Base-by-base conservation (phyloP, 1,140 invertebrate species). In the Pomacea maculata region DNA sequence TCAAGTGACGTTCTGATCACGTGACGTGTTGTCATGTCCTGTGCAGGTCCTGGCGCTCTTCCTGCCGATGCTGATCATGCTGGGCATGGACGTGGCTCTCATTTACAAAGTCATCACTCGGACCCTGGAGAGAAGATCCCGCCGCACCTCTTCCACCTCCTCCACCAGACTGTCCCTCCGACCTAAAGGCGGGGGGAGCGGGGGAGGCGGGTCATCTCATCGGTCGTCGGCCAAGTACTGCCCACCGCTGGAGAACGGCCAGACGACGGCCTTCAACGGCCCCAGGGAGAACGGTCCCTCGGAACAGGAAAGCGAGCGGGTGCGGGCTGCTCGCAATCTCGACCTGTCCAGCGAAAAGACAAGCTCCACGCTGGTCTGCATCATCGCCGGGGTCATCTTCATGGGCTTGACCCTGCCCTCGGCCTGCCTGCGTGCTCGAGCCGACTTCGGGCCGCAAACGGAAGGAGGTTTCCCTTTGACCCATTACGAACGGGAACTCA, bases 371-470 rank as follows among this genome's bases (percentile, higher is more conserved):
- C 14, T 67, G 21, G 54, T 75, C 34, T 72, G 70, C 12, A 55
- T 75, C 25, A 34, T 75, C 21, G 25, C 72, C 17, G 79, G 79
- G 12, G 25, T 80, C 7, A 25, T 75, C 14, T 80, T 75, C 73
- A 68, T 80, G 19, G 64, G 8, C 11, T 73, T 80, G 21, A 75
- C 79, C 25, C 45, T 80, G 11, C 79, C 79, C 1, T 80, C 79
- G 12, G 54, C 64, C 14, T 75, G 54, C 61, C 72, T 80, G 6
- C 61, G 79, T 9, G 63, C 73, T 7, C 61, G 64, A 29, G 64
- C 75, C 12, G 75, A 29, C 52, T 80, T 80, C 72, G 45, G 57
- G 45, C 29, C 45, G 61, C 25, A 67, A 15, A 70, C 68, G 34
- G 52, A 21, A 17, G 70, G 78, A 3, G 52, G 78, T 5, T 34